Percentiles rank a stretch among this genome's conserved stretches.
Evolutionary conservation across 2,888 invertebrate genomes (phyloP).

Genomic region (Epistrophe grossulariae): DNA sequence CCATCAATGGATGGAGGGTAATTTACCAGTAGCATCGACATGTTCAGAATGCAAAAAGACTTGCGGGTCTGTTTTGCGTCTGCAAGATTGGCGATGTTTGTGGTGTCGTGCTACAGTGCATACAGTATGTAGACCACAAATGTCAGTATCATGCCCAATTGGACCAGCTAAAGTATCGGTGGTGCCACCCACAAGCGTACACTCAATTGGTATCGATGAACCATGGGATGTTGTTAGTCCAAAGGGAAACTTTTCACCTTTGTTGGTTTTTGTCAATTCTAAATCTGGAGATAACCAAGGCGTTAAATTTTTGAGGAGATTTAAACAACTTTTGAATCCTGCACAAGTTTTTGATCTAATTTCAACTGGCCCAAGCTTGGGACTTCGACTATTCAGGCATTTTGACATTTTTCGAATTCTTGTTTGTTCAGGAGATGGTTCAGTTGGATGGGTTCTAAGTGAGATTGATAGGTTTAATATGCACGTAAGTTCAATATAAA

Average conservation of each 20-base stretch:
- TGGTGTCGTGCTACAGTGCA: slow-evolving; percentile 98
- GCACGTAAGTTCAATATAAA: slow-evolving; percentile 89
- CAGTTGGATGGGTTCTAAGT: slow-evolving; percentile 98
- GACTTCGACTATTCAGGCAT: slow-evolving; percentile 94
- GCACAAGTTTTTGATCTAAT: slow-evolving; percentile 99
- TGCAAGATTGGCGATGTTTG: slow-evolving; percentile 98
- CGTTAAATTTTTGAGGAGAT: slow-evolving; percentile 96
- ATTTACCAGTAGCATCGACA: slow-evolving; percentile 96
- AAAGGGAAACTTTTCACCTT: slow-evolving; percentile 87
- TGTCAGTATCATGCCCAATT: slow-evolving; percentile 92
- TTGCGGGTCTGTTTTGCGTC: slow-evolving; percentile 96
- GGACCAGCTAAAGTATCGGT: slow-evolving; percentile 96
- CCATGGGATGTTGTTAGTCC: slow-evolving; percentile 94
- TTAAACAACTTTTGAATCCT: slow-evolving; percentile 97
- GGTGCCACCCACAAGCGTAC: slow-evolving; percentile 96
- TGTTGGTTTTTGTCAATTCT: slow-evolving; percentile 98
- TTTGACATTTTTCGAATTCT: slow-evolving; percentile 98
- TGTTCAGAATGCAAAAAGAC: slow-evolving; percentile 97
- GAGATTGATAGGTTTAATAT: slow-evolving; percentile 97
- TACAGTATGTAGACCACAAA: slow-evolving; percentile 93
- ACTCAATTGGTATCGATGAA: slow-evolving; percentile 94
- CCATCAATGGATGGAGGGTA: slow-evolving; percentile 99
- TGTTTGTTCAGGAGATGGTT: slow-evolving; percentile 98
- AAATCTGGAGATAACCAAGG: slow-evolving; percentile 99
- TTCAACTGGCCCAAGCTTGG: slow-evolving; percentile 93